phyloP scores from a whole-genome alignment of 2,888 invertebrate species.

The Alloscopus bannaensis region DNA sequence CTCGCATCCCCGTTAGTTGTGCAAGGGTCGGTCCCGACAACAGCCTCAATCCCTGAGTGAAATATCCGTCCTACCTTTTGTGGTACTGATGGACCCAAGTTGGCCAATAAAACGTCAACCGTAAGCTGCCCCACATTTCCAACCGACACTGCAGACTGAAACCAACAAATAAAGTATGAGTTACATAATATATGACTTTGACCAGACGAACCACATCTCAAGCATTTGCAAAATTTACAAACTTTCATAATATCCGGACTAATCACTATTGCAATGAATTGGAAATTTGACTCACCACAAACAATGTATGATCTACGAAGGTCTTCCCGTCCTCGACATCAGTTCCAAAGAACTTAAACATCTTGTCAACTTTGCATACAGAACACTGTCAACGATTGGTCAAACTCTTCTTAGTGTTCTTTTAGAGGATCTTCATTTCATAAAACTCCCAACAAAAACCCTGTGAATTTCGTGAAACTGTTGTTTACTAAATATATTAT shows the following conservation, averaged over 20 bases:
- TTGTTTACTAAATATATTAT: too few relatives aligned
- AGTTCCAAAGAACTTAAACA: constrained; percentile 36
- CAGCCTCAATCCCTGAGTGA: constrained; percentile 85
- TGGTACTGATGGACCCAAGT: constrained; percentile 78
- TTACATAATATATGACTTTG: constrained; percentile 4
- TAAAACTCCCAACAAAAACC: too few relatives aligned
- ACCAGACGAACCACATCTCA: background rate
- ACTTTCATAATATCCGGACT: background rate
- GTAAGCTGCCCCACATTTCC: constrained; percentile 94
- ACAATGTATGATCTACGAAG: constrained; percentile 36
- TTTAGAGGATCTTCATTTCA: too few relatives aligned
- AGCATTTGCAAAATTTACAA: background rate
- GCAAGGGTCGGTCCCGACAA: constrained; percentile 86
- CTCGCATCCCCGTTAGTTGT: constrained; percentile 76
- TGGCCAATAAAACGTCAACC: constrained; percentile 88
- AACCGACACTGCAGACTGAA: constrained; percentile 87
- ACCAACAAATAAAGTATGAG: constrained; percentile 14
- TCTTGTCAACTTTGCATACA: constrained; percentile 8
- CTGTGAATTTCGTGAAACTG: too few relatives aligned
- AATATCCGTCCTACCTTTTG: constrained; percentile 84
- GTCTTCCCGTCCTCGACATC: constrained; percentile 37
- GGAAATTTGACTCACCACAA: constrained; percentile 45
- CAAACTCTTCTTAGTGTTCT: too few relatives aligned
- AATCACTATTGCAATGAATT: too few relatives aligned
- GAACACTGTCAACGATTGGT: too few relatives aligned